phyloP scores from a whole-genome alignment of 2,113 vertebrate species.

The Pluvianellus socialis region DNA sequence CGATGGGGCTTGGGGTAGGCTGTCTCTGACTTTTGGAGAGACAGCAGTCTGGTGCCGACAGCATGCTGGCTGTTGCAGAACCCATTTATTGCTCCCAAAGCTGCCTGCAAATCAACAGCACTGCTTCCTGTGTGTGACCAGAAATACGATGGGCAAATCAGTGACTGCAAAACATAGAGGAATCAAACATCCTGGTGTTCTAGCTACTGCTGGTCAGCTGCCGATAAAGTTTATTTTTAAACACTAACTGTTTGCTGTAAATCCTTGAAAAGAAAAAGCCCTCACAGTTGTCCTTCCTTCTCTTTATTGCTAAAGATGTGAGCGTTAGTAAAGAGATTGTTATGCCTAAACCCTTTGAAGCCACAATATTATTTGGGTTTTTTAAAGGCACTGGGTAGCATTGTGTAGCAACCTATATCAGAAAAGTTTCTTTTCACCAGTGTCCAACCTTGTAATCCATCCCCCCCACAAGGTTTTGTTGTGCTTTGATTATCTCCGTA shows the following conservation, averaged over 20 bases:
- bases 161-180: background rate
- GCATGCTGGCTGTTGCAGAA: background rate
- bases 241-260: background rate
- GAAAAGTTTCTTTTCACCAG: background rate
- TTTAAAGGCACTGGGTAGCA: background rate
- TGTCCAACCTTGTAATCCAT: background rate
- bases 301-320: background rate
- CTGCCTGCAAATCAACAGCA: background rate
- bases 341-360: background rate
- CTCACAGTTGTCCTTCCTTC: background rate
- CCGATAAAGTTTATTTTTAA: background rate
- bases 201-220: background rate
- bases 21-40: background rate
- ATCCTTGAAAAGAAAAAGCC: background rate
- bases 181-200: background rate
- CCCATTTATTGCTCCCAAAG: background rate
- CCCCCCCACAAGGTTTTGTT: background rate
- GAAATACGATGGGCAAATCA: background rate
- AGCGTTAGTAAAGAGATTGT: background rate
- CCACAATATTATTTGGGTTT: background rate
- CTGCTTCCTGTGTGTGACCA: background rate
- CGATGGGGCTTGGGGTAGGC: background rate
- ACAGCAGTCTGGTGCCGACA: rapidly evolving
- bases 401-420: background rate
- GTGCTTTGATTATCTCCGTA: background rate